These are phyloP conservation scores for Epinephelus malabaricus DNA, from an alignment of 2,797 vertebrate species.

Conservation along the genomic window DNA sequence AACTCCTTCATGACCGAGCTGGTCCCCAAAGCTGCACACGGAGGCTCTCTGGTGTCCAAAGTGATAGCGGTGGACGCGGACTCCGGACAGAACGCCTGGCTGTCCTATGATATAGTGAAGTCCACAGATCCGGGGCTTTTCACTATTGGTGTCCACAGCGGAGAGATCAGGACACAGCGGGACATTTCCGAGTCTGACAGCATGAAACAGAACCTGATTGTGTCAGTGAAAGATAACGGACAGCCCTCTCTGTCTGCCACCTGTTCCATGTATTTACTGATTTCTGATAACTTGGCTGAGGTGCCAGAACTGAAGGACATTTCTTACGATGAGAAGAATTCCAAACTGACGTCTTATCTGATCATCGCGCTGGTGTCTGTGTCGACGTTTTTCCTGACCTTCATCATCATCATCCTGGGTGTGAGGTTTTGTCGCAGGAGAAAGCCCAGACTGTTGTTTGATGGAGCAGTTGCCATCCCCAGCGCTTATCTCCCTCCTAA, in stretches of 20 bases:
- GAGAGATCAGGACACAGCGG: conserved; percentile 78
- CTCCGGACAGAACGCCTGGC: no score
- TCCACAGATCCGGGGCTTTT: no score
- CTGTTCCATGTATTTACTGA: no score
- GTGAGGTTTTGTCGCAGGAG: conserved; percentile 58
- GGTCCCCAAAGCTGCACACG: conserved; percentile 70
- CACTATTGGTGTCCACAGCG: no score
- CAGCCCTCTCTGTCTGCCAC: conserved; percentile 42
- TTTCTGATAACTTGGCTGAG: conserved; percentile 22
- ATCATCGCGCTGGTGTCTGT: neutral
- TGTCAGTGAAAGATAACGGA: conserved; percentile 69
- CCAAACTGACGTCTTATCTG: conserved; percentile 79
- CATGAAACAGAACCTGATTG: conserved; percentile 83
- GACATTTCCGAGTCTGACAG: conserved; percentile 86
- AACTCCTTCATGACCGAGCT: no score
- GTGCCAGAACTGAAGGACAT: conserved; percentile 71
- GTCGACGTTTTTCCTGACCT: conserved; percentile 51
- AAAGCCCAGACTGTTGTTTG: conserved; percentile 40
- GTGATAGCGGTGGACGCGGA: no score
- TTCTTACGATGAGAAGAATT: conserved; percentile 63
- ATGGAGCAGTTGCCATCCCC: conserved; percentile 29
- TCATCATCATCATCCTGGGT: conserved; percentile 67
- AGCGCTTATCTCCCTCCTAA: no score
- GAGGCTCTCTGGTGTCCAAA: conserved; percentile 85
- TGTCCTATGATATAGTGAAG: no score